A percentile compares a stretch with the other conserved stretches of the same genome.
phyloP scores from a whole-genome alignment of 2,113 vertebrate species.

The Circaetus gallicus region DNA sequence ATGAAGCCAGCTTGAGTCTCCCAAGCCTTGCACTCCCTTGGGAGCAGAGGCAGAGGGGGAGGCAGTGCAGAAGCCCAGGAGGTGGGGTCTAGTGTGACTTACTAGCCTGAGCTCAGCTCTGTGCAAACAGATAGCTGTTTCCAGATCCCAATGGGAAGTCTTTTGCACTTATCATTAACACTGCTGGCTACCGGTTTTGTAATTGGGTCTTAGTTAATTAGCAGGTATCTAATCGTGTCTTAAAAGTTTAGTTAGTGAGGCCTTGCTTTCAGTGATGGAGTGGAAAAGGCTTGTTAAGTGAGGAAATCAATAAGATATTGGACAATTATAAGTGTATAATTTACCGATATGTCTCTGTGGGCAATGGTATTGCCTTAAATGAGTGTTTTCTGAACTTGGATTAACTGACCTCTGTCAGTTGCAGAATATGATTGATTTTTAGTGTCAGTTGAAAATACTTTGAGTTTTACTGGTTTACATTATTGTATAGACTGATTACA shows the following conservation, averaged over 20 bases:
- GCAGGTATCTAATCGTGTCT: not conserved
- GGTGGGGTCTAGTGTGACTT: not conserved
- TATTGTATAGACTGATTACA: not conserved
- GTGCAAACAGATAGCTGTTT: not conserved
- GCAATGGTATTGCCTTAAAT: not conserved
- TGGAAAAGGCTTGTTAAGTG: not conserved
- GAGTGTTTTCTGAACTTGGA: not conserved
- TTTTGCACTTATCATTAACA: not conserved
- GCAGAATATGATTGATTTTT: not conserved
- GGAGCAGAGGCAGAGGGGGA: not conserved
- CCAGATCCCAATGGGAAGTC: not conserved
- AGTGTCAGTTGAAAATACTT: not conserved
- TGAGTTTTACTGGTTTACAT: not conserved
- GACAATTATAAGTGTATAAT: not conserved
- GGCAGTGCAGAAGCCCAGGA: not conserved
- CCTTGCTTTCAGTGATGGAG: not conserved
- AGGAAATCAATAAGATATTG: not conserved
- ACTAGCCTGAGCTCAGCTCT: not conserved
- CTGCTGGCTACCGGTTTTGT: not conserved
- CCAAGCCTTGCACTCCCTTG: fast-evolving
- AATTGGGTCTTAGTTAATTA: not conserved
- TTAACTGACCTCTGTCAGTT: not conserved
- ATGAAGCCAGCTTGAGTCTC: not conserved
- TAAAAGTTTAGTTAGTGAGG: not conserved
- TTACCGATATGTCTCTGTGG: not conserved